Base-by-base conservation (phyloP, 2,888 invertebrate species). In the Elysia crispata region DNA sequence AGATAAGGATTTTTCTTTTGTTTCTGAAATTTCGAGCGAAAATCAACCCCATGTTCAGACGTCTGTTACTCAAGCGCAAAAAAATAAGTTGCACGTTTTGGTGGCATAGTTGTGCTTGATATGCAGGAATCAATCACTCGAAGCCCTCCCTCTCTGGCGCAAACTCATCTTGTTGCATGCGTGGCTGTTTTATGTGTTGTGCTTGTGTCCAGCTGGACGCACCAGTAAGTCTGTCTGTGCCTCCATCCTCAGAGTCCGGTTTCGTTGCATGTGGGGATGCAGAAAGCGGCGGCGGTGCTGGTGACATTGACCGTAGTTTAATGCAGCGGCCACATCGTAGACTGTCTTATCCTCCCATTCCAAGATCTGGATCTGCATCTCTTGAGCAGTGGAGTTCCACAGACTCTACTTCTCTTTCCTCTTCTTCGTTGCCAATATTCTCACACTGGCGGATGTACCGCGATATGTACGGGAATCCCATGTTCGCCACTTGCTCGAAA, bases 401-500 rank as follows among this genome's bases (percentile, higher is more conserved):
- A 41, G 41, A 41, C 5, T 41, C 41, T 41, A 41, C 41, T 41
- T 11, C 41, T 41, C 41, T 41, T 11, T 41, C 41, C 41, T 11
- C 41, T 6, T 41, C 41, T 11, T 41, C 41, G 41, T 41, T 41
- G 41, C 41, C 41, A 41, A 41, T 41, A 41, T 41, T 41, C 41
- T 41, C 41, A 41, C 41, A 41, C 41, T 41, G 41, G 41, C 66
- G 80, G 23, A 20, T 70, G 30, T 76, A 67, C 28, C 69, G 76
- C 31, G 80, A 76, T 30, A 57, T 76, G 23, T 70, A 69, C 11
- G 77, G 82, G 57, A 82, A 77, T 69, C 77, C 77, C 20, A 70
- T 77, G 69, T 77, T 80, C 72, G 54, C 80, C 6, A 74, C 73
- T 0, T 82, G 82, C 54, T 74, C 79, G 0, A 79, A 80, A 41